Evolutionary conservation across 2,113 vertebrate genomes (phyloP), one percentile per base, ranked within the genome.

Genomic region (Aphyosemion australe): DNA sequence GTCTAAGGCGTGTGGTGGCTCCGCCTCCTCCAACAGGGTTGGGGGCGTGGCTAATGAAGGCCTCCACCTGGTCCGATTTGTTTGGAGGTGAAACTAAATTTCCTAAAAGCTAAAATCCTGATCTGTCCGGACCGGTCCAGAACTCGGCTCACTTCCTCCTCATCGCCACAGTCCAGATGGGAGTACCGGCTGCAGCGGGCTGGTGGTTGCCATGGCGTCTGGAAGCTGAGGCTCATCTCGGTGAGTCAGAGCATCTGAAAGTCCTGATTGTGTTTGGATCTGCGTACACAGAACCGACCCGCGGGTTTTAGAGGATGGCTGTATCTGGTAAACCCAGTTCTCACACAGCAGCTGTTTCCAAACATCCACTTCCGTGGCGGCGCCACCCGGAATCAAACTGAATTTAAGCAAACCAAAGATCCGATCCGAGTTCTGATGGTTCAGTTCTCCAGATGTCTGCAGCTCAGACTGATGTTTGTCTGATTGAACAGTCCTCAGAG

Each of bases 1-100:
- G 68, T 79, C 76, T 88, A 85, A 89, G 84, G 78, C 81, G 74
- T 61, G 57, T 64, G 65, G 76, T 75, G 74, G 79, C 68, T 57
- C 60, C 21, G 21, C 61, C 52, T 62, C 56, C 58, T 61, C 52
- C 59, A 72, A 50, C 42, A 8, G 51, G 60, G 66, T 71, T 69
- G 8, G 70, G 52, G 64, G 45, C 71, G 65, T 65, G 66, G 74
- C 82, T 68, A 70, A 72, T 75, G 78, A 76, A 68, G 75, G 65
- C n/a, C 26, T 26, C 26, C 26, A 26, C 26, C 26, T n/a, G 52
- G 49, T 51, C 49, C 19, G 41, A 47, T 43, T 41, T 57, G 45
- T 53, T 7, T 20, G 11, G n/a, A 15, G 14, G 37, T 10, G 15
- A 54, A 66, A 57, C 34, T 41, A 55, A 43, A 60, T 18, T 0